Conservation (phyloP, 1,140 invertebrate genomes). For the Drosophila quadrilineata region DNA sequence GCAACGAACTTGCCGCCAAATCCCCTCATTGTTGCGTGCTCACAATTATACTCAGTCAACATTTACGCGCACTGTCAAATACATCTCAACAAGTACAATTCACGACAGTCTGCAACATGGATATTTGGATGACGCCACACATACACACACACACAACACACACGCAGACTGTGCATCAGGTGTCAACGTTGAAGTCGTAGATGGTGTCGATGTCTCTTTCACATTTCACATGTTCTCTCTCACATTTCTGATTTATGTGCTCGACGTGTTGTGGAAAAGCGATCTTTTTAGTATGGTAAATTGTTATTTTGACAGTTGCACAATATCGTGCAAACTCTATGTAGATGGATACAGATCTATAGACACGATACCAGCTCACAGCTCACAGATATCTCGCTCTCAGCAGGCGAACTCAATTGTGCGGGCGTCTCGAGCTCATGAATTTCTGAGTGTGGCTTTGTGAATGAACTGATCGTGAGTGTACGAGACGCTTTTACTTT, state of each 20-base stretch:
- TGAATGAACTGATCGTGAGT: conserved; percentile 69
- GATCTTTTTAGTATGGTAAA: conserved; percentile 50
- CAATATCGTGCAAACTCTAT: conserved; percentile 65
- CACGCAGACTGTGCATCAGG: conserved; percentile 25
- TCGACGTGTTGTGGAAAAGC: conserved; percentile 37
- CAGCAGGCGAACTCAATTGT: conserved; percentile 37
- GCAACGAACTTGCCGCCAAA: conserved; percentile 68
- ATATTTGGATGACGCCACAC: conserved; percentile 3
- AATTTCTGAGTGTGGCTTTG: conserved; percentile 66
- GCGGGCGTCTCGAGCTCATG: conserved; percentile 54
- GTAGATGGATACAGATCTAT: conserved; percentile 60
- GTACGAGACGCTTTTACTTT: conserved; percentile 63
- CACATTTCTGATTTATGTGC: conserved; percentile 33
- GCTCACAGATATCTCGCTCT: conserved; percentile 1
- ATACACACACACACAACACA: too few relatives aligned
- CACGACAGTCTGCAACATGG: conserved; percentile 1
- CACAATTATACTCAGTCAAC: conserved; percentile 43
- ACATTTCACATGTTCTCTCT: not conserved
- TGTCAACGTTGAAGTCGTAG: conserved; percentile 25
- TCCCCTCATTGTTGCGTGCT: conserved; percentile 49
- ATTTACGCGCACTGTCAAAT: conserved; percentile 40
- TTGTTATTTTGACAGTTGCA: conserved; percentile 76
- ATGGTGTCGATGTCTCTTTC: not conserved
- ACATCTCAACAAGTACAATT: conserved; percentile 43
- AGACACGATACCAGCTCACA: conserved; percentile 45